Evolutionary conservation across 2,888 invertebrate genomes (phyloP).

Genomic region (Pristionchus japonicus): DNA sequence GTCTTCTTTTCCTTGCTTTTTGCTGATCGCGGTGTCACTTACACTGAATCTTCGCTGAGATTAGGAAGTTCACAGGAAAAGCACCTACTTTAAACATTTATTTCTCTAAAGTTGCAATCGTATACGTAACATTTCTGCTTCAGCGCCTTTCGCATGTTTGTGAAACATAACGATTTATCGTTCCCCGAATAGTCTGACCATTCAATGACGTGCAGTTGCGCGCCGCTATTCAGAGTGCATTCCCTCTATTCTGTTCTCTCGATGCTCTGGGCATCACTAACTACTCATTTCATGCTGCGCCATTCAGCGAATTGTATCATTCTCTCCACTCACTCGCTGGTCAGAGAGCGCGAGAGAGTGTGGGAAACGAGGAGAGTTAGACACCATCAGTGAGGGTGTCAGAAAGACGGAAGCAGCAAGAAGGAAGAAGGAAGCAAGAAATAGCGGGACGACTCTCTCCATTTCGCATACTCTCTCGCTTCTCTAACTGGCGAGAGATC

Average conservation of each 20-base stretch:
- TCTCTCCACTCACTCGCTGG: too few species aligned
- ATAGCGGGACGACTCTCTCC: not conserved
- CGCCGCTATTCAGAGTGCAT: not conserved
- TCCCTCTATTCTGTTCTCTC: not conserved
- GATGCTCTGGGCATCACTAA: not conserved
- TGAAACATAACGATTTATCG: too few species aligned
- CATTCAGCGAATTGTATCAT: too few species aligned
- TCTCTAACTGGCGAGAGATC: not conserved
- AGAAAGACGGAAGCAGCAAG: not conserved
- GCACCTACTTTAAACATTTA: not conserved
- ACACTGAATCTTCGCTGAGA: not conserved
- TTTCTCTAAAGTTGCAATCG: not conserved
- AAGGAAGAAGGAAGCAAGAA: not conserved
- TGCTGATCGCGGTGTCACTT: not conserved
- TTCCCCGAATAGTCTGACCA: too few species aligned
- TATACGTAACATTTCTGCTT: too few species aligned
- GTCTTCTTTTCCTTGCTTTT: not conserved
- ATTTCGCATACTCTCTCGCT: not conserved
- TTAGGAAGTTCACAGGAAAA: not conserved
- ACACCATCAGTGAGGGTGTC: slow-evolving; percentile 17
- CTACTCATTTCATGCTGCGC: not conserved
- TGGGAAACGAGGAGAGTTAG: too few species aligned
- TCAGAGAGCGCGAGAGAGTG: too few species aligned
- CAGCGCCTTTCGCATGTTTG: too few species aligned
- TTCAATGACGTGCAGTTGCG: not conserved